These are phyloP conservation scores for Xenopus petersii DNA, from an alignment of 2,797 vertebrate genomes.

Conservation along the genomic window DNA sequence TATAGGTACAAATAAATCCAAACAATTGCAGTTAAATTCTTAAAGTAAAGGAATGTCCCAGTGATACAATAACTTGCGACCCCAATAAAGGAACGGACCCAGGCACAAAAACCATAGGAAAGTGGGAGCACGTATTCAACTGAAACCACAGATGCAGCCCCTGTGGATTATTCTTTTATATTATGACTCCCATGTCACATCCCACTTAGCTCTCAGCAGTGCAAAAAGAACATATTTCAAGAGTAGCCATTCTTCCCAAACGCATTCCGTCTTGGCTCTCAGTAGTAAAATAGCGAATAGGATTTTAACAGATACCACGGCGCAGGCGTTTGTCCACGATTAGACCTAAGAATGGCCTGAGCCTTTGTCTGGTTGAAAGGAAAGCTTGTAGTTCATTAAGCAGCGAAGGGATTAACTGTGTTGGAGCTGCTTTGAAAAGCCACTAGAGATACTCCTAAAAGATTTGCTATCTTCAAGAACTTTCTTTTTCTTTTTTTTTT, in stretches of 20 bases:
- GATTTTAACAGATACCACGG: slow-evolving; percentile 61
- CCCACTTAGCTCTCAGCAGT: slow-evolving; percentile 56
- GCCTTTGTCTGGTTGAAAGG: slow-evolving; percentile 77
- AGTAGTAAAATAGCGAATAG: slow-evolving; percentile 55
- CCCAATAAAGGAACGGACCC: no score
- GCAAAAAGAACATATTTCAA: slow-evolving; percentile 57
- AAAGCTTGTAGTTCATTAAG: slow-evolving; percentile 88
- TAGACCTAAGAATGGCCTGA: slow-evolving; percentile 69
- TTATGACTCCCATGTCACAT: slow-evolving; percentile 53
- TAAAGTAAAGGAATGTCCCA: no score
- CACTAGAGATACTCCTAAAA: slow-evolving; percentile 55
- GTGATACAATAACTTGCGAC: no score
- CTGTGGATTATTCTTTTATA: slow-evolving; percentile 54
- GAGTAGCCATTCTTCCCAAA: slow-evolving; percentile 55
- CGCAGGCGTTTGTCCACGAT: slow-evolving; percentile 71
- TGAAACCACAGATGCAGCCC: slow-evolving; percentile 59
- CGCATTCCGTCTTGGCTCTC: slow-evolving; percentile 52
- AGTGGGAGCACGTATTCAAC: not conserved
- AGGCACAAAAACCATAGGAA: no score
- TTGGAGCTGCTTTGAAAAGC: slow-evolving; percentile 65
- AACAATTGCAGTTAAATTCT: no score
- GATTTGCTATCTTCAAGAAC: slow-evolving; percentile 58
- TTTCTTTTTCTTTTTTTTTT: slow-evolving; percentile 54
- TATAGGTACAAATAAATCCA: no score
- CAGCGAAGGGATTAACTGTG: slow-evolving; percentile 68